These are phyloP conservation scores for Stenchaetothrips biformis DNA, from an alignment of 2,888 invertebrate genomes.

Conservation along the genomic window DNA sequence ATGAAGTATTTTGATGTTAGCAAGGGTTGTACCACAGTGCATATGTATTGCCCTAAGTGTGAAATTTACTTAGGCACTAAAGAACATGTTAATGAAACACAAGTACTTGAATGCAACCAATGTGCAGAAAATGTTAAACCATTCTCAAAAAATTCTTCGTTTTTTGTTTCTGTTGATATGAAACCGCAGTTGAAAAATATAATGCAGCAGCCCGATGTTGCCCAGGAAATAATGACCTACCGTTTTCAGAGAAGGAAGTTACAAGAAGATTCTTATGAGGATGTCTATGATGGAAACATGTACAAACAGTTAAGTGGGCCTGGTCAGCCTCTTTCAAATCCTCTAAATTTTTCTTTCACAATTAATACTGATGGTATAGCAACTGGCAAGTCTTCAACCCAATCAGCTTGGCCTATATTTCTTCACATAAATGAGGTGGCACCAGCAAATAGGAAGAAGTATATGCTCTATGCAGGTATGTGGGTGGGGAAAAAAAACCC, in stretches of 20 bases:
- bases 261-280: background rate
- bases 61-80: no score
- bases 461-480: background rate
- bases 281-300: background rate
- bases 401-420: background rate
- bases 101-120: no score
- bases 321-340: background rate
- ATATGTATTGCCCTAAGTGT: no score
- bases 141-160: no score
- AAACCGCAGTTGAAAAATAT: no score
- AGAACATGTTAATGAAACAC: no score
- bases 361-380: background rate
- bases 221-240: background rate
- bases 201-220: no score
- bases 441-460: background rate
- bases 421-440: background rate
- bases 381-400: background rate
- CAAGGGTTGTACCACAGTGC: no score
- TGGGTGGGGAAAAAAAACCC: background rate
- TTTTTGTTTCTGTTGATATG: no score
- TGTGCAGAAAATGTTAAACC: no score
- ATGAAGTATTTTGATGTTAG: no score
- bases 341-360: background rate
- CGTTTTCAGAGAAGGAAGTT: background rate
- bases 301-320: background rate